A percentile compares a stretch with the other conserved stretches of the same genome.
These are phyloP conservation scores for Vulpes vulpes DNA, from an alignment of 2,113 vertebrate species.

Conservation along the genomic window DNA sequence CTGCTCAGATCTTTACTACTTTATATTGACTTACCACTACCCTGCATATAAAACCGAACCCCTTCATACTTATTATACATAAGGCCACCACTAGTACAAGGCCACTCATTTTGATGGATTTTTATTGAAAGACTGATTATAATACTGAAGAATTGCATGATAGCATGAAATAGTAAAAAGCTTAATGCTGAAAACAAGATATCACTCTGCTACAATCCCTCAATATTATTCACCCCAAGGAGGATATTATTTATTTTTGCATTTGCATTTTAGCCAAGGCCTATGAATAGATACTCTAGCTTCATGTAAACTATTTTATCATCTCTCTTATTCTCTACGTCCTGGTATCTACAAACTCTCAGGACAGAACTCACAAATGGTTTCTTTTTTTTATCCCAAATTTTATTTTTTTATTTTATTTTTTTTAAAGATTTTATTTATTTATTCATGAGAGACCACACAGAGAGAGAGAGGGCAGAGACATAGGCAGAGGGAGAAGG, in stretches of 20 bases:
- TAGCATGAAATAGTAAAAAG: neutral
- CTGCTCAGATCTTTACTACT: neutral
- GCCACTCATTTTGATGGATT: neutral
- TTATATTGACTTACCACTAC: neutral
- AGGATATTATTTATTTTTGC: neutral
- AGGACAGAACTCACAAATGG: neutral
- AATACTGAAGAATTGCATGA: neutral
- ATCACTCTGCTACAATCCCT: neutral
- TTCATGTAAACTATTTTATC: neutral
- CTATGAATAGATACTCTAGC: neutral
- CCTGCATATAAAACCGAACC: fast-evolving
- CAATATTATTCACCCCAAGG: neutral
- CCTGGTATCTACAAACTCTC: neutral
- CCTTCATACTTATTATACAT: neutral
- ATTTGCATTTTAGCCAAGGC: neutral
- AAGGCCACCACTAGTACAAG: neutral
- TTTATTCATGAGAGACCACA: no score
- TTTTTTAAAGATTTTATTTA: no score
- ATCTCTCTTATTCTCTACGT: neutral
- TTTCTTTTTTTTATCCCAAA: neutral
- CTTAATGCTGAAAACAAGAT: neutral
- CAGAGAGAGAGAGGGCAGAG: no score
- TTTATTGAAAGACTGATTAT: neutral
- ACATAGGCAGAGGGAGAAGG: no score
- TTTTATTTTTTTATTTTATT: neutral